Conservation (phyloP, 2,113 vertebrate species). For the Psittacus erithacus region DNA sequence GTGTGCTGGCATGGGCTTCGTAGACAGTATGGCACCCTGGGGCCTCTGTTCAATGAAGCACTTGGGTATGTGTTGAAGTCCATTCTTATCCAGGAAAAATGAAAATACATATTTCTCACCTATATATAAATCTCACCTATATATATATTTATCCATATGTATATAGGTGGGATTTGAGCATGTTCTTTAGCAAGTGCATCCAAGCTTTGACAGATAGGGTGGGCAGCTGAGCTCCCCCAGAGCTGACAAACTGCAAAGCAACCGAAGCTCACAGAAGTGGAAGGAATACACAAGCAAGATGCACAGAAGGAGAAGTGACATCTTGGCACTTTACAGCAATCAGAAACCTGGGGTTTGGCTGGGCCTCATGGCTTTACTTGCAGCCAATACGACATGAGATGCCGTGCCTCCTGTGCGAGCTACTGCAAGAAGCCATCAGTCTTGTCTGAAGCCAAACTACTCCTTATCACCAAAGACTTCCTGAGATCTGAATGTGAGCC, state of each 20-base stretch:
- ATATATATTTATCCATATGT: background rate
- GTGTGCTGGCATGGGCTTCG: background rate
- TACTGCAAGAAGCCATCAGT: background rate
- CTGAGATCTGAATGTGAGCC: slow-evolving; percentile 5
- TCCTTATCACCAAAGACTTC: slow-evolving; percentile 39
- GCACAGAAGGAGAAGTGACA: slow-evolving; percentile 40
- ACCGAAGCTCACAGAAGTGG: background rate
- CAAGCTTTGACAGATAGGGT: background rate
- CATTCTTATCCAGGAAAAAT: background rate
- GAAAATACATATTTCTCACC: background rate
- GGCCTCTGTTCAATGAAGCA: background rate
- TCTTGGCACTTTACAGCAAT: background rate
- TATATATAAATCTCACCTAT: no score
- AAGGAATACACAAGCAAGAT: background rate
- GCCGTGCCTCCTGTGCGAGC: background rate
- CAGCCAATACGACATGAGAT: background rate
- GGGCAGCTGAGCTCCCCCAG: background rate
- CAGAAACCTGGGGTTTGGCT: background rate
- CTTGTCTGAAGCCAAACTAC: background rate
- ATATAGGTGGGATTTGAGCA: background rate
- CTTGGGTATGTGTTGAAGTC: background rate
- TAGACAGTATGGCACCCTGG: background rate
- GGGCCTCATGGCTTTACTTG: background rate
- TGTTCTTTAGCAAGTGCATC: background rate
- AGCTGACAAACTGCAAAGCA: background rate